These are phyloP conservation scores for Cyclina sinensis DNA, from an alignment of 1,140 invertebrate species.

Conservation along the genomic window DNA sequence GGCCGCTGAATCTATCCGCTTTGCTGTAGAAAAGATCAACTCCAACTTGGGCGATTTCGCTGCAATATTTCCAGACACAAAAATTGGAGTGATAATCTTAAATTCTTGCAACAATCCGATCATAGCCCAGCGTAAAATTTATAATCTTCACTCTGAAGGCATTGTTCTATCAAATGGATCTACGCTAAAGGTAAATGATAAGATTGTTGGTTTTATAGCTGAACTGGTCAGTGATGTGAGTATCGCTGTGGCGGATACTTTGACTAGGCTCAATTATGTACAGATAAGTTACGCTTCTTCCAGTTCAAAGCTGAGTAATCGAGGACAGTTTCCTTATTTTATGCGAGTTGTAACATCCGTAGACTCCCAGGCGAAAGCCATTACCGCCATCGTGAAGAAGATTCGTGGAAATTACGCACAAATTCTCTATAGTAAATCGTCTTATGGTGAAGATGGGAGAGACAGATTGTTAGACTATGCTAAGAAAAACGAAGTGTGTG, in stretches of 20 bases:
- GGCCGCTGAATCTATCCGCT: constrained; percentile 8
- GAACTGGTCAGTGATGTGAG: constrained; percentile 42
- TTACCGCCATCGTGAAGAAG: constrained; percentile 83
- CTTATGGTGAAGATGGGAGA: constrained; percentile 60
- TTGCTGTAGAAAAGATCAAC: constrained; percentile 4
- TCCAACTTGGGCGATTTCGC: neutral
- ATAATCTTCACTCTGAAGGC: neutral
- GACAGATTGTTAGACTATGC: constrained; percentile 34
- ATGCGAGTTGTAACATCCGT: constrained; percentile 93
- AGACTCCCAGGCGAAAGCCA: constrained; percentile 91
- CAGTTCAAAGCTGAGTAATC: constrained; percentile 91
- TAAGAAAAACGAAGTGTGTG: constrained; percentile 61
- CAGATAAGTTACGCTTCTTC: constrained; percentile 93
- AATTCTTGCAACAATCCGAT: constrained; percentile 35
- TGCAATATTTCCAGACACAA: neutral
- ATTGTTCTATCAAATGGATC: neutral
- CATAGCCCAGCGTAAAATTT: constrained; percentile 40
- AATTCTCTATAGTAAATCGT: constrained; percentile 60
- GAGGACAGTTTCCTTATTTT: constrained; percentile 92
- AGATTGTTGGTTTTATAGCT: constrained; percentile 68
- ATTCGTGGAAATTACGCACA: constrained; percentile 71
- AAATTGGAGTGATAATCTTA: constrained; percentile 49
- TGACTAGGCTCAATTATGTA: constrained; percentile 16
- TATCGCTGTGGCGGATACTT: constrained; percentile 49
- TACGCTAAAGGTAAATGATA: neutral